These are phyloP conservation scores for Pantherophis vulpinus DNA, from an alignment of 2,797 vertebrate genomes.

Conservation along the genomic window DNA sequence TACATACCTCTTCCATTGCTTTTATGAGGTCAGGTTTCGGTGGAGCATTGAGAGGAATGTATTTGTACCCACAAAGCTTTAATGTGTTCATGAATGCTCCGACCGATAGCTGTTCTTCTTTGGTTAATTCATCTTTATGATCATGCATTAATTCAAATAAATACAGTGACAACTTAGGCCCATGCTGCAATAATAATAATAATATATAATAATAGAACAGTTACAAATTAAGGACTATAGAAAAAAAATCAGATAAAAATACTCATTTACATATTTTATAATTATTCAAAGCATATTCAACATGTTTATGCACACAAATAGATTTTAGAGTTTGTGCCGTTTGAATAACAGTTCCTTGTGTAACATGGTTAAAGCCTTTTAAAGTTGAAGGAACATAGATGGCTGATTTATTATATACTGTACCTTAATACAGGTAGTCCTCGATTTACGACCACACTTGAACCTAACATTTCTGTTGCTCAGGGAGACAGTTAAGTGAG, in stretches of 20 bases:
- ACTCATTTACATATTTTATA: not conserved
- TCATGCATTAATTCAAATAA: conserved; percentile 88
- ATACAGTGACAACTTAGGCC: conserved; percentile 90
- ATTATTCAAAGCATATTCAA: not conserved
- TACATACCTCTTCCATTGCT: conserved; percentile 86
- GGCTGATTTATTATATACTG: not conserved
- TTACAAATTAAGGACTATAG: not conserved
- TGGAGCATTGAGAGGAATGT: conserved; percentile 79
- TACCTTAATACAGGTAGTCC: not conserved
- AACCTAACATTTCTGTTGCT: not conserved
- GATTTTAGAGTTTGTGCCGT: not conserved
- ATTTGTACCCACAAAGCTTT: conserved; percentile 88
- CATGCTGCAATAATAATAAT: conserved; percentile 77
- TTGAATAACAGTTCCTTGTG: not conserved
- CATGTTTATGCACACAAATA: not conserved
- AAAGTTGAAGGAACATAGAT: not conserved
- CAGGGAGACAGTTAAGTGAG: not conserved
- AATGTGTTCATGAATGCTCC: conserved; percentile 84
- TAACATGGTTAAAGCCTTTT: not conserved
- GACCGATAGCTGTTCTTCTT: conserved; percentile 80
- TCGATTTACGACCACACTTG: not conserved
- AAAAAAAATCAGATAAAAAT: not conserved
- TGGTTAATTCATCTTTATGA: conserved; percentile 82
- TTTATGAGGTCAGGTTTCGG: conserved; percentile 87
- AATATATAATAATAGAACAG: not conserved